These are phyloP conservation scores for Schizopygopsis malacanthus DNA, from an alignment of 2,797 vertebrate species.

Conservation along the genomic window DNA sequence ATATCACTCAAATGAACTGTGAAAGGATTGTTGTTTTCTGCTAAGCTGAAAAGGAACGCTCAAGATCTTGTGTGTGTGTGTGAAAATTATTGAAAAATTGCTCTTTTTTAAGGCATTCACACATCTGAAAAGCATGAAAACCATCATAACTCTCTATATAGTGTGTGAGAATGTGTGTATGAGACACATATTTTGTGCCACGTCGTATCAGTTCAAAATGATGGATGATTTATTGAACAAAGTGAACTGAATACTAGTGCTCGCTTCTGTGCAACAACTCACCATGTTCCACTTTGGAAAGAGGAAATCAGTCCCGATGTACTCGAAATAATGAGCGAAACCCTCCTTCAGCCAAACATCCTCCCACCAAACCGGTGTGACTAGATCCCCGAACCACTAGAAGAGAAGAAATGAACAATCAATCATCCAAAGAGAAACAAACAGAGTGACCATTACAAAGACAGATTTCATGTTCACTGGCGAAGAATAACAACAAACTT, in stretches of 20 bases:
- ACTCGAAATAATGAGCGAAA: slow-evolving; percentile 98
- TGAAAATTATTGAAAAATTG: background rate
- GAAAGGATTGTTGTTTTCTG: background rate
- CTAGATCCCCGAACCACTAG: slow-evolving; percentile 98
- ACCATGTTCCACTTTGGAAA: slow-evolving; percentile 81
- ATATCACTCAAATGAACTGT: background rate
- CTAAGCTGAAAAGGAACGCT: background rate
- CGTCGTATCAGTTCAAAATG: background rate
- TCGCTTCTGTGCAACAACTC: background rate
- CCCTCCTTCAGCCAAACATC: slow-evolving; percentile 98
- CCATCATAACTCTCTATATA: background rate
- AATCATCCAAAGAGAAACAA: background rate
- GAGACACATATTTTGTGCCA: background rate
- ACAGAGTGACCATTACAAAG: background rate
- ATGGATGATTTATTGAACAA: background rate
- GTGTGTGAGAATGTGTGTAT: background rate
- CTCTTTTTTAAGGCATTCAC: background rate
- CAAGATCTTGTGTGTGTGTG: background rate
- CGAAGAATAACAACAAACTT: background rate
- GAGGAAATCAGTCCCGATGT: slow-evolving; percentile 95
- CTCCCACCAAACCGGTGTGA: slow-evolving; percentile 98
- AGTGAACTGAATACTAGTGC: background rate
- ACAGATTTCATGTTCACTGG: background rate
- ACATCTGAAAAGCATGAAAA: background rate
- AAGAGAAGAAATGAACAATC: slow-evolving; percentile 57